Evolutionary conservation across 2,113 vertebrate species (phyloP), one percentile per base, ranked within the genome.

Genomic region (Saguinus midas): DNA sequence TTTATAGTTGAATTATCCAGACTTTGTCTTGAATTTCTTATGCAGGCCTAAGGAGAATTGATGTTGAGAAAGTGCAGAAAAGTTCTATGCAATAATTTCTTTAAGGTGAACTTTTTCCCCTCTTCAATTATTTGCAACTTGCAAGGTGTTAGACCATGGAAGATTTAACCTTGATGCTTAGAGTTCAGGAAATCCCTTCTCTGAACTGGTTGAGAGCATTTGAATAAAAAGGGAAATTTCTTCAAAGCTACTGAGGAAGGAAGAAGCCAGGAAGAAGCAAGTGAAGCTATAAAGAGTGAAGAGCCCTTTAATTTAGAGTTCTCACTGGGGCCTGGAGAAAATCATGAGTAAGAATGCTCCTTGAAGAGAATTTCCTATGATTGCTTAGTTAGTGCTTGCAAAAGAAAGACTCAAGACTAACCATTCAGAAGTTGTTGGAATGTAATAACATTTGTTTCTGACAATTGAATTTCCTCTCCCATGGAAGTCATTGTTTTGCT

Each of bases 171-270:
- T 85, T 72, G 83, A 43, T 76, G 64, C 23, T 78, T 35, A 58
- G 18, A 76, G 52, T 85, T 94, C 96, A 97, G 40, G 89, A 97
- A 95, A 68, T 95, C 48, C 86, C 61, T 50, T 94, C 48, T 90
- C 75, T 78, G 76, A 79, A 8, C 55, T 85, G 43, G 29, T 45
- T 75, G 87, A 61, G 40, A 43, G 1, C 35, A 29, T 86, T 84
- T 92, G 76, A 91, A 78, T 76, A 89, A 96, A 90, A 97, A 88
- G 48, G 91, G 37, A 81, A 85, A 52, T 20, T 76, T 93, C 35
- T 97, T 97, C 9, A 29, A 43, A 79, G 25, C 70, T n/a, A 20
- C 0, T 21, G 27, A 66, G 3, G 1, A 52, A 89, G 70, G 17
- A 32, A 66, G 61, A 82, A 84, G 61, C 61, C 57, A 85, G 23